Percentiles rank a stretch among this genome's conserved stretches.
Evolutionary conservation across 2,888 invertebrate species (phyloP).

Genomic region (Nymphalis polychloros): DNA sequence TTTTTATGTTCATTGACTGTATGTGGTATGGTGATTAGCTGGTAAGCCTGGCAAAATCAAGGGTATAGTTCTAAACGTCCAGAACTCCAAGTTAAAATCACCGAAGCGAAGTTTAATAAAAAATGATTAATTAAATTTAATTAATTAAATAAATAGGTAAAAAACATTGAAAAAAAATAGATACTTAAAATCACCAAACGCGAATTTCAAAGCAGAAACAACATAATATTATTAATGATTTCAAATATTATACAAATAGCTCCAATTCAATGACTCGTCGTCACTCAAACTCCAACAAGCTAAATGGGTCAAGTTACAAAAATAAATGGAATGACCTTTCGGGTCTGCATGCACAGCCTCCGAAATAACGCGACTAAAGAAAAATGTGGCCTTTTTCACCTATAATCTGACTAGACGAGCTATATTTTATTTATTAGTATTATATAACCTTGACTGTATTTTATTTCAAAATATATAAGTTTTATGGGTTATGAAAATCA

Average conservation of each 20-base stretch:
- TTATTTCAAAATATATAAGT: background rate
- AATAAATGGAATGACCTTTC: slow-evolving; percentile 36
- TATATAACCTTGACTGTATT: background rate
- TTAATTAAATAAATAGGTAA: too few relatives aligned
- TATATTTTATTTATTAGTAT: slow-evolving; percentile 10
- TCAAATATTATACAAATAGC: slow-evolving; percentile 10
- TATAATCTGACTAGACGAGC: slow-evolving; percentile 14
- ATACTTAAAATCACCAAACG: too few relatives aligned
- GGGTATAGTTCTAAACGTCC: too few relatives aligned
- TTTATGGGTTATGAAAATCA: background rate
- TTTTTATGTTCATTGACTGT: too few relatives aligned
- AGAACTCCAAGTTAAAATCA: too few relatives aligned
- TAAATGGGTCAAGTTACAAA: slow-evolving; percentile 37
- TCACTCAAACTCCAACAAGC: slow-evolving; percentile 7
- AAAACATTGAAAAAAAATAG: too few relatives aligned
- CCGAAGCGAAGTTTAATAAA: too few relatives aligned
- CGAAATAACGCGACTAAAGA: slow-evolving; percentile 35
- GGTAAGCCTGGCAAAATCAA: too few relatives aligned
- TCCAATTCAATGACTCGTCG: slow-evolving; percentile 4
- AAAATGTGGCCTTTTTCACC: slow-evolving; percentile 26
- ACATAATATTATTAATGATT: background rate
- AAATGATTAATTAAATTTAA: too few relatives aligned
- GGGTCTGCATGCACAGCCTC: slow-evolving; percentile 22
- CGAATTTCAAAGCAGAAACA: too few relatives aligned
- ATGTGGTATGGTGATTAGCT: too few relatives aligned